Conservation (phyloP, 2,797 vertebrate species). For the Xiphorhynchus erythropygius region DNA sequence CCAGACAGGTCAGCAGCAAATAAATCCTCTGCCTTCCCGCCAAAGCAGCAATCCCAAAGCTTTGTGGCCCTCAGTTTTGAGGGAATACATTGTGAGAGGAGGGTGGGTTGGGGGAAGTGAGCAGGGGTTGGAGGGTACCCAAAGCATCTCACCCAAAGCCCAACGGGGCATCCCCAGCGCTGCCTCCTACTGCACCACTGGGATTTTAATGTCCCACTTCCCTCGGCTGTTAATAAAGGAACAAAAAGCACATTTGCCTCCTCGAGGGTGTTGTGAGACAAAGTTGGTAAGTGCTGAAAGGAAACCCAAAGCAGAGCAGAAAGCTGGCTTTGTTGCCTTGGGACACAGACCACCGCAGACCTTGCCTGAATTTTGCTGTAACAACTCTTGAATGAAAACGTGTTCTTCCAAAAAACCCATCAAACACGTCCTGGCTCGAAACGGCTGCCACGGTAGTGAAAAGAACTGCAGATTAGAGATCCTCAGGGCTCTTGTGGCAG, state of each 20-base stretch:
- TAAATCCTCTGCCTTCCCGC: neutral
- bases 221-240: neutral
- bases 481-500: neutral
- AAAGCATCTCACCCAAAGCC: neutral
- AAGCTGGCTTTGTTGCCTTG: conserved; percentile 50
- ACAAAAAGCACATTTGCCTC: conserved; percentile 39
- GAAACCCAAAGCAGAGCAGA: conserved; percentile 13
- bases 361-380: conserved; percentile 5
- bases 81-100: neutral
- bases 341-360: neutral
- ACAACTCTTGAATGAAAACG: conserved; percentile 29
- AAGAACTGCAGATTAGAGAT: conserved; percentile 6
- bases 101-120: neutral
- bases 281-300: conserved; percentile 58
- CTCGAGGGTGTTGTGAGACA: conserved; percentile 45
- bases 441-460: conserved; percentile 18
- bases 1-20: neutral
- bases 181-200: neutral
- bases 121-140: neutral
- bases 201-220: neutral
- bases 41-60: neutral
- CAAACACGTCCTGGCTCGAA: neutral
- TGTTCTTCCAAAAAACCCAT: neutral
- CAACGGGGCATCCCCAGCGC: rapidly evolving
- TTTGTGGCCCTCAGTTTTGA: neutral